Percentiles rank a stretch among this genome's conserved stretches.
phyloP scores from a whole-genome alignment of 2,113 vertebrate species.

The Polypterus senegalus region DNA sequence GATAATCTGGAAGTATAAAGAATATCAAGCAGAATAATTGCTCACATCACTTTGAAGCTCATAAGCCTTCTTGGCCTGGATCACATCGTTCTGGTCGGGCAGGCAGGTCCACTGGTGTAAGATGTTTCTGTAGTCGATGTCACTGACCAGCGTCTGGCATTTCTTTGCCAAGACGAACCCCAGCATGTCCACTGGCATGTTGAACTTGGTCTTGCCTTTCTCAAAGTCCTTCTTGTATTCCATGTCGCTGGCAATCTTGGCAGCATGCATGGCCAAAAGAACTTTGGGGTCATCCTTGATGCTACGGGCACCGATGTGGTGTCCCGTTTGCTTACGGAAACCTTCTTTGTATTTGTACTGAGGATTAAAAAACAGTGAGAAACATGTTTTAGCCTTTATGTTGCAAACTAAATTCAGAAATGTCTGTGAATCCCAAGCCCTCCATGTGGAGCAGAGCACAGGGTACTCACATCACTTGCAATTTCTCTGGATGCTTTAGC shows the following conservation, averaged over 20 bases:
- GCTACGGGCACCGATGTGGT: constrained; percentile 66
- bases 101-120: constrained; percentile 76
- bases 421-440: no score
- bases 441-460: no score
- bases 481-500: constrained; percentile 82
- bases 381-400: no score
- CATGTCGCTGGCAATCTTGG: constrained; percentile 71
- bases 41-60: constrained; percentile 73
- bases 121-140: constrained; percentile 62
- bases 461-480: constrained; percentile 78
- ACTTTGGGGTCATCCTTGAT: constrained; percentile 72
- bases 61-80: constrained; percentile 67
- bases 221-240: constrained; percentile 84
- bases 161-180: constrained; percentile 68
- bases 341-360: constrained; percentile 77
- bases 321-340: constrained; percentile 81
- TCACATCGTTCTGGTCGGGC: constrained; percentile 70
- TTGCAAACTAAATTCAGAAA: no score
- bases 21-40: constrained; percentile 2
- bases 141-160: constrained; percentile 71
- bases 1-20: not conserved
- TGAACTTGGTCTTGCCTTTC: constrained; percentile 70
- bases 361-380: constrained; percentile 6
- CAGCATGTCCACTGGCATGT: constrained; percentile 71
- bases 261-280: constrained; percentile 65